phyloP scores from a whole-genome alignment of 2,888 invertebrate genomes.

The Hirtodrosophila histrioides region DNA sequence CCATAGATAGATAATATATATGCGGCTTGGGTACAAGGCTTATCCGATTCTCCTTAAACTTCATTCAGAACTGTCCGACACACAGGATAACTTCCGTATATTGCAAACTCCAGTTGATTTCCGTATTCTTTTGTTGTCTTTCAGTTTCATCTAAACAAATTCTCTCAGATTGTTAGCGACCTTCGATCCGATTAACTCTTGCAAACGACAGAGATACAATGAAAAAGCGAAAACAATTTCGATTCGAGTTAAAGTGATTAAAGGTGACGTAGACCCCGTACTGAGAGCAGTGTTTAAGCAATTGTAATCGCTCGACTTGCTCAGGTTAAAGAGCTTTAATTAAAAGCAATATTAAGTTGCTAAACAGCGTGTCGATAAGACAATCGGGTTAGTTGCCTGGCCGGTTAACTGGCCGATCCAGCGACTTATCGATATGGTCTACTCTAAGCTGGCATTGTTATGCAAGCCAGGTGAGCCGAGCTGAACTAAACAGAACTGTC shows the following conservation, averaged over 20 bases:
- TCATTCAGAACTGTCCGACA: conserved; percentile 1
- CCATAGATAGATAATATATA: too few relatives aligned
- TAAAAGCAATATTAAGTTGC: conserved; percentile 52
- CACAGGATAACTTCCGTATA: conserved; percentile 29
- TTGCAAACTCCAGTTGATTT: conserved; percentile 8
- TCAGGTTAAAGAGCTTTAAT: conserved; percentile 52
- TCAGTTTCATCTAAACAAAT: conserved; percentile 13
- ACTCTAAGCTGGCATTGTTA: conserved; percentile 33
- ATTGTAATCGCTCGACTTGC: conserved; percentile 42
- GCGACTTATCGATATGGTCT: conserved; percentile 31
- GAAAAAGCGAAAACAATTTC: conserved; percentile 18
- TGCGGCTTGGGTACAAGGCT: too few relatives aligned
- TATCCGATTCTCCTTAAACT: conserved; percentile 1
- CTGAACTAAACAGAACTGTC: conserved; percentile 58
- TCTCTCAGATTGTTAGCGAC: conserved; percentile 32
- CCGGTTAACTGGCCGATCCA: conserved; percentile 22
- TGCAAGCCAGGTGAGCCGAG: conserved; percentile 45
- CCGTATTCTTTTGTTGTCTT: conserved; percentile 17
- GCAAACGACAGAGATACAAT: conserved; percentile 30
- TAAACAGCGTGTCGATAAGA: conserved; percentile 5
- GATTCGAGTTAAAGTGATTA: conserved; percentile 27
- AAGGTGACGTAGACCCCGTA: conserved; percentile 24
- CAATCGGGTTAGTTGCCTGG: background rate
- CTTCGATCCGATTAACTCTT: conserved; percentile 62
- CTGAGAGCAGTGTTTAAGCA: conserved; percentile 14